phyloP scores from a whole-genome alignment of 2,113 vertebrate genomes.

The Neotragus moschatus region DNA sequence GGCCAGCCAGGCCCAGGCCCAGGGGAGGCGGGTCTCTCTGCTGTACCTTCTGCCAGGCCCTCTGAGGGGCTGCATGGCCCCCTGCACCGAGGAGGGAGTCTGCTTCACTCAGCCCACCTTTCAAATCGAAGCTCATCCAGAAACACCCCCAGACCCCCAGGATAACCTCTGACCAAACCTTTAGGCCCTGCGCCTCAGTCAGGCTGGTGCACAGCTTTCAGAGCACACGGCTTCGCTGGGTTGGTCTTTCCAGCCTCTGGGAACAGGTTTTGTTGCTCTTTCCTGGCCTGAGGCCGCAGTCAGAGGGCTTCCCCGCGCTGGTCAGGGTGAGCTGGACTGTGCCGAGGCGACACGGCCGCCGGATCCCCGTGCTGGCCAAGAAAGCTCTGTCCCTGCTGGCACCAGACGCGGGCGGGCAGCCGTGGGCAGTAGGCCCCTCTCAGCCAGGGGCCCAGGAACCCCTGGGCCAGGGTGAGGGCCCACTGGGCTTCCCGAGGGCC shows the following conservation, averaged over 20 bases:
- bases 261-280: rapidly evolving
- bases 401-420: not conserved
- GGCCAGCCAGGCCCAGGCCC: not conserved
- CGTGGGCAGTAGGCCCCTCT: not conserved
- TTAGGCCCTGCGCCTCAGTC: not conserved
- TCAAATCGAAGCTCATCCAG: not conserved
- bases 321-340: not conserved
- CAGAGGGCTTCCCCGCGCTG: not conserved
- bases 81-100: not conserved
- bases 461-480: not conserved
- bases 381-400: not conserved
- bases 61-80: not conserved
- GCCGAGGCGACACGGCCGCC: not conserved
- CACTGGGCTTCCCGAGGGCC: not conserved
- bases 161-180: not conserved
- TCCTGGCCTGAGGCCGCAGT: not conserved
- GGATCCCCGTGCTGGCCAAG: not conserved
- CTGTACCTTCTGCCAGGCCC: rapidly evolving
- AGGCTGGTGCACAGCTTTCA: not conserved
- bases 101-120: not conserved
- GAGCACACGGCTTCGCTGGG: rapidly evolving
- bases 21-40: not conserved
- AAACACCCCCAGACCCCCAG: not conserved
- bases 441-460: not conserved
- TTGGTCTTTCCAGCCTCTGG: not conserved